phyloP scores from a whole-genome alignment of 2,797 vertebrate genomes.

The Siniperca obscura region DNA sequence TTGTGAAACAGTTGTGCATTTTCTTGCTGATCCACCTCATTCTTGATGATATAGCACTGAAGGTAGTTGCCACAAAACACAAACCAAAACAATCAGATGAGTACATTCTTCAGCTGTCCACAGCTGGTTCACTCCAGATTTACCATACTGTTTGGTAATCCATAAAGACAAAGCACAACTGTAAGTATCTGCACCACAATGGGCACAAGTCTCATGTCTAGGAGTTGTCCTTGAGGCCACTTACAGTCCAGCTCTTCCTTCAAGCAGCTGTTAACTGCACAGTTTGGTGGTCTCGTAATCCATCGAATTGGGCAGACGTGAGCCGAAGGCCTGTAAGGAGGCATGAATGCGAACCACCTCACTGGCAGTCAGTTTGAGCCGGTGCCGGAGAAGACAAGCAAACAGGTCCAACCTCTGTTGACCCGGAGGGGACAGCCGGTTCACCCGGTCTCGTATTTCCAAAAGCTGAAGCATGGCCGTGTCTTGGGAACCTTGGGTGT shows the following conservation, averaged over 20 bases:
- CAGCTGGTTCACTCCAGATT: constrained; percentile 49
- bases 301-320: constrained; percentile 93
- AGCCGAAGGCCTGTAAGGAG: constrained; percentile 93
- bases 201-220: constrained; percentile 38
- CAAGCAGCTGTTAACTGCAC: constrained; percentile 92
- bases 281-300: constrained; percentile 97
- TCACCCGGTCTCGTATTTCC: constrained; percentile 95
- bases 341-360: constrained; percentile 95
- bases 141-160: constrained; percentile 64
- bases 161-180: constrained; percentile 51
- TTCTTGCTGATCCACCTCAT: constrained; percentile 49
- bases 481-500: constrained; percentile 96
- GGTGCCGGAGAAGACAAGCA: constrained; percentile 94
- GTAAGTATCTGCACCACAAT: constrained; percentile 41
- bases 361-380: constrained; percentile 94
- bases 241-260: constrained; percentile 33
- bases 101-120: constrained; percentile 77
- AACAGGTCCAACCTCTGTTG: constrained; percentile 94
- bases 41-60: constrained; percentile 57
- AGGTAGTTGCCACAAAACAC: constrained; percentile 62
- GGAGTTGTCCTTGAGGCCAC: constrained; percentile 29
- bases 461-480: constrained; percentile 94
- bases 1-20: constrained; percentile 68
- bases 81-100: constrained; percentile 62
- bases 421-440: constrained; percentile 94